These are phyloP conservation scores for Procambarus clarkii DNA, from an alignment of 1,140 invertebrate genomes.

Conservation along the genomic window DNA sequence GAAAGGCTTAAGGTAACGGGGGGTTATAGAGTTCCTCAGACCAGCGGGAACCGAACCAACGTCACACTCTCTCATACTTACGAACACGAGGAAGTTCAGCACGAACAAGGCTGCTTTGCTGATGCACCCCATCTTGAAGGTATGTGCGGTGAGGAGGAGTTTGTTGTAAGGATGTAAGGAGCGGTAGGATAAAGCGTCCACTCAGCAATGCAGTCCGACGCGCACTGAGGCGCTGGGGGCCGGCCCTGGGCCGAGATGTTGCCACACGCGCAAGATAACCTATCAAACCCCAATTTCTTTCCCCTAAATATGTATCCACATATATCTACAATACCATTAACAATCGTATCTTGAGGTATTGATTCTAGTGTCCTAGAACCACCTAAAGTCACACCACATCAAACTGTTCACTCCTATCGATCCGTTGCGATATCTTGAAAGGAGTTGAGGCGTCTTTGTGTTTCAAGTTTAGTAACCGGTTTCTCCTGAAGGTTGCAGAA, in stretches of 20 bases:
- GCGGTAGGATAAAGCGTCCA: background rate
- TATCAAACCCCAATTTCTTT: no score
- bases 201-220: background rate
- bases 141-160: background rate
- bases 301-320: background rate
- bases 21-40: no score
- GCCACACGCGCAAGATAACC: background rate
- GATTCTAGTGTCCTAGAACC: background rate
- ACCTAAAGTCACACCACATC: no score
- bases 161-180: background rate
- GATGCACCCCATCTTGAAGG: slow-evolving; percentile 45
- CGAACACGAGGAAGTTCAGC: slow-evolving; percentile 50
- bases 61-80: slow-evolving; percentile 17
- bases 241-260: background rate
- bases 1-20: no score
- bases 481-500: background rate
- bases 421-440: no score
- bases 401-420: no score
- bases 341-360: background rate
- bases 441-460: no score
- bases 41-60: no score
- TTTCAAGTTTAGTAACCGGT: background rate
- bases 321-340: no score
- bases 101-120: slow-evolving; percentile 28
- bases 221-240: background rate